These are phyloP conservation scores for Caenorhabditis sp. DNA, from an alignment of 2,888 invertebrate species.

Conservation along the genomic window DNA sequence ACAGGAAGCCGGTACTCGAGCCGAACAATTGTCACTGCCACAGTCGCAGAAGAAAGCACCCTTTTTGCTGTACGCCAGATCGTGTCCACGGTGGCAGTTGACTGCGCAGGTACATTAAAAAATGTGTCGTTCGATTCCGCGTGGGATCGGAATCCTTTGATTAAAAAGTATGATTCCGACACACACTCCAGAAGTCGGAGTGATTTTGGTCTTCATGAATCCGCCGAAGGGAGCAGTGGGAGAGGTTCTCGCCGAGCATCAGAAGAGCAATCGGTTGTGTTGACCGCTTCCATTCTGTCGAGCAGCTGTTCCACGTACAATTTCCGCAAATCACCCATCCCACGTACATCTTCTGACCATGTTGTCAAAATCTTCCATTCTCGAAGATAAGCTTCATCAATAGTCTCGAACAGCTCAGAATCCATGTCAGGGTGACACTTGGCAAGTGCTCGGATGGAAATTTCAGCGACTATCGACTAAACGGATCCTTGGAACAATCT, in stretches of 20 bases:
- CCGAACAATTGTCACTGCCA: too few relatives aligned
- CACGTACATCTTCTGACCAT: slow-evolving; percentile 27
- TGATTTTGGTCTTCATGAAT: too few relatives aligned
- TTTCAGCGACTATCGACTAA: slow-evolving; percentile 23
- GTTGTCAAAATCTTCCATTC: slow-evolving; percentile 42
- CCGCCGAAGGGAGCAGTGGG: too few relatives aligned
- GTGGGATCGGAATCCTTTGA: too few relatives aligned
- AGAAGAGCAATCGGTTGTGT: slow-evolving; percentile 44
- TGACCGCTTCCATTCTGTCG: slow-evolving; percentile 32
- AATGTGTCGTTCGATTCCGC: too few relatives aligned
- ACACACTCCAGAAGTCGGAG: too few relatives aligned
- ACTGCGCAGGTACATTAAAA: too few relatives aligned
- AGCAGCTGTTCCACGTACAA: slow-evolving; percentile 46
- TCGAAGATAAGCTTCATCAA: slow-evolving; percentile 35
- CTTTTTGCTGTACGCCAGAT: too few relatives aligned
- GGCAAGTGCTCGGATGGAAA: slow-evolving; percentile 3
- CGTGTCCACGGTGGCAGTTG: too few relatives aligned
- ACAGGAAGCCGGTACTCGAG: too few relatives aligned
- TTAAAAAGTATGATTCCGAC: too few relatives aligned
- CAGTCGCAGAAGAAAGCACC: too few relatives aligned
- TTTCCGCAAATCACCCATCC: slow-evolving; percentile 34
- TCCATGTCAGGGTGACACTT: slow-evolving; percentile 15
- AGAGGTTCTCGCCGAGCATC: slow-evolving; percentile 11
- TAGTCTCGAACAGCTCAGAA: slow-evolving; percentile 24
- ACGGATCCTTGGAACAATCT: slow-evolving; percentile 1